Conservation (phyloP, 2,113 vertebrate genomes). For the Uropsilus gracilis region DNA sequence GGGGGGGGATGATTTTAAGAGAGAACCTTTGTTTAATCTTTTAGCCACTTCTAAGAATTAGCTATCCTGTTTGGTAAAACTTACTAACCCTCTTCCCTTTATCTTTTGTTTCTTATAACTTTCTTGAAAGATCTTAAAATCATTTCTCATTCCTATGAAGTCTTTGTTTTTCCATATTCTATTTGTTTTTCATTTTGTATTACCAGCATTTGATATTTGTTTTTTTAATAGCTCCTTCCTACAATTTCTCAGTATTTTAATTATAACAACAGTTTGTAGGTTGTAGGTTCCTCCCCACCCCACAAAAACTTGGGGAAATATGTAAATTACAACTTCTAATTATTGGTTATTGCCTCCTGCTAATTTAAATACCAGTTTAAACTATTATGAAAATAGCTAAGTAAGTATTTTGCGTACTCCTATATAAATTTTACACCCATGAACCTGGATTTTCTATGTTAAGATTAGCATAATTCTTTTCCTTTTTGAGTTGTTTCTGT, state of each 20-base stretch:
- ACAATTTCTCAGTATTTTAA: constrained; percentile 31
- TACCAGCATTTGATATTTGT: background rate
- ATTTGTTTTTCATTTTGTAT: background rate
- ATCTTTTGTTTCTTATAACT: background rate
- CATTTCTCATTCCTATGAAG: background rate
- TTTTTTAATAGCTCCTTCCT: background rate
- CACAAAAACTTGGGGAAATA: background rate
- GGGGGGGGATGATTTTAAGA: too few relatives aligned
- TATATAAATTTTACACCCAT: background rate
- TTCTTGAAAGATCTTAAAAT: constrained; percentile 8
- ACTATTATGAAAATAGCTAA: constrained; percentile 14
- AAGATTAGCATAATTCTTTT: background rate
- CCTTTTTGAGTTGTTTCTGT: constrained; percentile 50
- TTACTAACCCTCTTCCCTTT: background rate
- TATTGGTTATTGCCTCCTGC: background rate
- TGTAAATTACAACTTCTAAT: constrained; percentile 2
- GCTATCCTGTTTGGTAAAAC: background rate
- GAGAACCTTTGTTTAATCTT: background rate
- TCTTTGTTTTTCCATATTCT: background rate
- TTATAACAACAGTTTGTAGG: background rate
- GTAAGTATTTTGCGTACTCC: background rate
- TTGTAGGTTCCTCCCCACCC: background rate
- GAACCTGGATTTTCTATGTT: constrained; percentile 32
- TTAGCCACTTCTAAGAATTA: constrained; percentile 35
- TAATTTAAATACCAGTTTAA: constrained; percentile 45